Evolutionary conservation across 53 echinoderm and acorn worm species (phyloP).

Genomic region (Henricia sp.): DNA sequence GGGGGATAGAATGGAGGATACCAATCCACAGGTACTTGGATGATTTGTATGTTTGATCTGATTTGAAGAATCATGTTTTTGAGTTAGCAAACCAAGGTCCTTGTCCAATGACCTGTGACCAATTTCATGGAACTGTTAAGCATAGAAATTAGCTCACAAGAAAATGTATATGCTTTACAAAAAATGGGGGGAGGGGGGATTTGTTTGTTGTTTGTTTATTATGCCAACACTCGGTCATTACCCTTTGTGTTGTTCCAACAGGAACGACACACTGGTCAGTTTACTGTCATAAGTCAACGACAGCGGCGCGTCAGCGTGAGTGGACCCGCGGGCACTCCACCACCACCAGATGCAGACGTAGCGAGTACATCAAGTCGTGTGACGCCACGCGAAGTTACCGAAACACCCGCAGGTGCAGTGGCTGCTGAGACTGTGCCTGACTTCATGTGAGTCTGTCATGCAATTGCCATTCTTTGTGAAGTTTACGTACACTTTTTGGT

Average conservation of each 20-base stretch:
- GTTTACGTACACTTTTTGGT: no score
- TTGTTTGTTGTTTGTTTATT: no score
- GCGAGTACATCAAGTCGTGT: conserved; percentile 15
- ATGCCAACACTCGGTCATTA: no score
- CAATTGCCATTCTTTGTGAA: no score
- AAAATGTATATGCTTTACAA: no score
- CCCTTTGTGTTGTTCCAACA: conserved; percentile 1
- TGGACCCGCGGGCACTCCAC: conserved; percentile 58
- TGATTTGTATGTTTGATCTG: not conserved
- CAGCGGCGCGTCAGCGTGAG: conserved; percentile 73
- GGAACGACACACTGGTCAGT: conserved; percentile 72
- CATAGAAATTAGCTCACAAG: no score
- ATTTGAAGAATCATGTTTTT: not conserved
- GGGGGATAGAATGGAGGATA: conserved; percentile 82
- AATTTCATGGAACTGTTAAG: no score
- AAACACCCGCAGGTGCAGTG: not conserved
- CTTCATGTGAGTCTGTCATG: no score
- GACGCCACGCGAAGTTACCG: not conserved
- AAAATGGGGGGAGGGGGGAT: no score
- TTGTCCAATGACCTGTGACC: no score
- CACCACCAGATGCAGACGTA: conserved; percentile 14
- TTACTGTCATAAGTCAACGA: conserved; percentile 24
- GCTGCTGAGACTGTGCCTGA: no score
- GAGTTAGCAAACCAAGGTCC: no score
- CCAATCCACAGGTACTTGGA: conserved; percentile 79